Percentiles rank a stretch among this genome's conserved stretches.
Conservation (phyloP, 2,113 vertebrate species). For the Myrmophylax atrothorax region DNA sequence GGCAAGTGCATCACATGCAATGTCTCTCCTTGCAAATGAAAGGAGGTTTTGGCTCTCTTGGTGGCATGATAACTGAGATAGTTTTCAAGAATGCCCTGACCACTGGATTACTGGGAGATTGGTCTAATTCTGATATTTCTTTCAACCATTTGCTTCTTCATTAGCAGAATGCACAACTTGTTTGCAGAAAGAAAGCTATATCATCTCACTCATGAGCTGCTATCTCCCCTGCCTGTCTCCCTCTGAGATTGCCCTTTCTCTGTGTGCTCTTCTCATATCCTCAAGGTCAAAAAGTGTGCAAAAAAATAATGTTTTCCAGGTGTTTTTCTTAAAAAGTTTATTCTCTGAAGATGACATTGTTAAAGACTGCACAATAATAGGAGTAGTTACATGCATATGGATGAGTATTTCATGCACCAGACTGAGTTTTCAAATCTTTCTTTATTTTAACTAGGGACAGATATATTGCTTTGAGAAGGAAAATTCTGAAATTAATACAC, state of each 20-base stretch:
- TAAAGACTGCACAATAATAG: neutral
- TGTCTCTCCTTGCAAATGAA: neutral
- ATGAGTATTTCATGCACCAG: neutral
- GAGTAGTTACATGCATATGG: neutral
- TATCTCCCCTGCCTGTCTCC: neutral
- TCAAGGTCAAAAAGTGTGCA: conserved; percentile 16
- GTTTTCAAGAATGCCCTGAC: neutral
- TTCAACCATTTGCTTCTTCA: neutral
- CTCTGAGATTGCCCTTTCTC: conserved; percentile 18
- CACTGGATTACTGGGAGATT: neutral
- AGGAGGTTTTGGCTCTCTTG: neutral
- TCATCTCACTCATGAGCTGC: neutral
- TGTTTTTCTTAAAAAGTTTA: neutral
- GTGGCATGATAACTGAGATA: neutral
- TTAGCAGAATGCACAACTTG: neutral
- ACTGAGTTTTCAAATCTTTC: neutral
- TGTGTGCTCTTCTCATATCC: neutral
- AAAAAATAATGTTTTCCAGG: neutral
- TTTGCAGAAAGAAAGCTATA: neutral
- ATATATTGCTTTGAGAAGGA: neutral
- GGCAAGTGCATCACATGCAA: fast-evolving
- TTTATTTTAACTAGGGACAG: neutral
- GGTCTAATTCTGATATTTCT: neutral
- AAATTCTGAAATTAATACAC: neutral
- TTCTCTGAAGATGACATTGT: neutral